Evolutionary conservation across 2,888 invertebrate genomes (phyloP), one percentile per base, ranked within the genome.

Genomic region (Pheosia gnoma): DNA sequence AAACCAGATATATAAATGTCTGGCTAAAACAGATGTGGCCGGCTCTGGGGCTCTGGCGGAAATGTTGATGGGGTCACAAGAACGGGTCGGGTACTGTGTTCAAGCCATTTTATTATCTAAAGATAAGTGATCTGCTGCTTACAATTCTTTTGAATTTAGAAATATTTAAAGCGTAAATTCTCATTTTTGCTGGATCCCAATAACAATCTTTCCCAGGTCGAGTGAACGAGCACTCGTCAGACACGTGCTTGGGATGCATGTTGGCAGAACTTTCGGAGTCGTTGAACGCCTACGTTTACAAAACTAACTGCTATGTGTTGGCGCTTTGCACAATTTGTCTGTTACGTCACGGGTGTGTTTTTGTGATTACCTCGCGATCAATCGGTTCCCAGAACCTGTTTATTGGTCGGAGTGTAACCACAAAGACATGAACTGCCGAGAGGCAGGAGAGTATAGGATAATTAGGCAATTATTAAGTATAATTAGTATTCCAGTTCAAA

Each of bases 131-230:
- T 13, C 25, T 25, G 36, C 9, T 37, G 10, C 25, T 25, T 25
- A 25, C 25, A 38, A 52, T 9, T 9, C 11, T 11, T 38, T 25
- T 37, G 3, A 37, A 38, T 8, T 36, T 5, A 2, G 37, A 37
- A 53, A 53, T 53, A 53, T 53, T 53, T 53, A 53, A 11, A 53
- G 5, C 36, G 36, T 53, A 53, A 53, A 37, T 37, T 53, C 53
- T 10, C 37, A 53, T 51, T 8, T 53, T 53, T 47, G 47, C 47
- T n/a, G 0, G 11, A n/a, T 47, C n/a, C n/a, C 11, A 47, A 47
- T n/a, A 47, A 47, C 9, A 47, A 47, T n/a, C 47, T 47, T 47
- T 43, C 43, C 3, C 43, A n/a, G 47, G 11, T 47, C 47, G n/a
- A 47, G 47, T n/a, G 47, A 8, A 5, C 25, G 25, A 25, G 25